Conservation (phyloP, 2,797 vertebrate species). For the Columba guinea region DNA sequence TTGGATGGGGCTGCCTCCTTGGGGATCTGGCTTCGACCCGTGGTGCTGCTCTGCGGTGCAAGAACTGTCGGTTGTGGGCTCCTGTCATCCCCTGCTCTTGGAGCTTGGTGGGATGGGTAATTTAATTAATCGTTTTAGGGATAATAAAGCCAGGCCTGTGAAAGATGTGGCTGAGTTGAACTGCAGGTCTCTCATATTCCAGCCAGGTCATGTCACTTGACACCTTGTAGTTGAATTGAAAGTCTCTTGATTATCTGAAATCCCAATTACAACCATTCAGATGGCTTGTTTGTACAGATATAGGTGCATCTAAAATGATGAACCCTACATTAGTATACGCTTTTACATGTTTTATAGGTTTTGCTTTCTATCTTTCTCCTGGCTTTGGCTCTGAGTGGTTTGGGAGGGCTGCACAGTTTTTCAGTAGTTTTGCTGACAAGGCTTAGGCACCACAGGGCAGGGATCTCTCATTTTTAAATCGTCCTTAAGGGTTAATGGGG, state of each 20-base stretch:
- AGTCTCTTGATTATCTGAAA: background rate
- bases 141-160: background rate
- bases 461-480: background rate
- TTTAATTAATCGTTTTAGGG: background rate
- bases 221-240: background rate
- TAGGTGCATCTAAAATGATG: background rate
- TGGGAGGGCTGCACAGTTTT: background rate
- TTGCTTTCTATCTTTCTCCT: background rate
- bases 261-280: background rate
- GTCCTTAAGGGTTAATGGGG: background rate
- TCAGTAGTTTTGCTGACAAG: background rate
- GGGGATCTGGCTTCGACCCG: too few species aligned
- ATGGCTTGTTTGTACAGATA: background rate
- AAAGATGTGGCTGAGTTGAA: background rate
- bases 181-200: background rate
- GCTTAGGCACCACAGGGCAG: background rate
- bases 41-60: too few species aligned
- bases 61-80: background rate
- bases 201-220: background rate
- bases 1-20: background rate
- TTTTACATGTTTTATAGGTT: background rate
- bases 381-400: background rate
- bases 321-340: accelerated
- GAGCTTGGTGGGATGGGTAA: accelerated
- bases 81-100: accelerated